Evolutionary conservation across 2,113 vertebrate genomes (phyloP).

Genomic region (Brachypodius melanocephalos): DNA sequence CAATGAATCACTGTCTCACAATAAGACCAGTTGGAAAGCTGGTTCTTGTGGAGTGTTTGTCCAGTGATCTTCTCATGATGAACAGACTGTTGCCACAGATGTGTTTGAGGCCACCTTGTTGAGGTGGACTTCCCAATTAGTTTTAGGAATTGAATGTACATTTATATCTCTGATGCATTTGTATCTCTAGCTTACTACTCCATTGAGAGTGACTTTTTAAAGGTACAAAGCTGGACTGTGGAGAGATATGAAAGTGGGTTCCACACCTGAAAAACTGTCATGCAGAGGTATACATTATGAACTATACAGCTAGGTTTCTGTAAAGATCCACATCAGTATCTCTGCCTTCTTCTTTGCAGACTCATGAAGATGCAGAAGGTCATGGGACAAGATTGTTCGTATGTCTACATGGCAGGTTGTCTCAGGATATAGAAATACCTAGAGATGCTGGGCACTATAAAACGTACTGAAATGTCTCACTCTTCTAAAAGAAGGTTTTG

Average conservation of each 20-base stretch:
- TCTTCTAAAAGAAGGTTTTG: not conserved
- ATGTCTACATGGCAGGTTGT: not conserved
- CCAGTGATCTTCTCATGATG: fast-evolving
- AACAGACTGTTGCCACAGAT: not conserved
- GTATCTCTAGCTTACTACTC: not conserved
- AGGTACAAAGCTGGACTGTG: not conserved
- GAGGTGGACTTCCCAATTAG: not conserved
- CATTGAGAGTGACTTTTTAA: not conserved
- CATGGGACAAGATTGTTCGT: not conserved
- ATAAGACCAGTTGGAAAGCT: not conserved
- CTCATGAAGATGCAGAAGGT: not conserved
- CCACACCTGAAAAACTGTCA: not conserved
- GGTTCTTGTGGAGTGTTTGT: not conserved
- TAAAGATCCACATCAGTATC: not conserved
- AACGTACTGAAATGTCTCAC: not conserved
- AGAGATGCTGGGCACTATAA: not conserved
- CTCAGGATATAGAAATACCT: not conserved
- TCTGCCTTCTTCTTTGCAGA: not conserved
- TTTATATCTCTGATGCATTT: not conserved
- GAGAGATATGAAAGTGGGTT: not conserved
- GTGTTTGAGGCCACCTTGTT: not conserved
- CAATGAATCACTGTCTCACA: not conserved
- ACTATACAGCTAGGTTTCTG: not conserved
- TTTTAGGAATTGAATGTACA: not conserved
- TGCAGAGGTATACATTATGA: not conserved